Evolutionary conservation across 2,888 invertebrate genomes (phyloP), one percentile per base, ranked within the genome.

Genomic region (Agonopterix heracliana): DNA sequence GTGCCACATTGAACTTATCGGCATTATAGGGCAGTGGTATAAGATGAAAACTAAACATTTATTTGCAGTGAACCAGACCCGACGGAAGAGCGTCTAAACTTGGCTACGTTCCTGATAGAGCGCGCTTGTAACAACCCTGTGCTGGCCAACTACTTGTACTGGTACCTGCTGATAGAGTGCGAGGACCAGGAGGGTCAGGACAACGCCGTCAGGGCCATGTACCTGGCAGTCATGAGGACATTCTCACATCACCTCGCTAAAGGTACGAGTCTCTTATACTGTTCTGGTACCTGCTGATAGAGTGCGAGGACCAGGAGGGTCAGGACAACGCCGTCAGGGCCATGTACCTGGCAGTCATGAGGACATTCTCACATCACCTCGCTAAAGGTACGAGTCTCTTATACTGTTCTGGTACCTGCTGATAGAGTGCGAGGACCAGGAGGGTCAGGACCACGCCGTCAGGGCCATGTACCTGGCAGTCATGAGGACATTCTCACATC

Each of bases 381-480:
- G 91, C 92, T 38, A 91, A 89, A 81, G 92, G 95, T 89, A n/a
- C n/a, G n/a, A n/a, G n/a, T n/a, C n/a, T n/a, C n/a, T n/a, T n/a
- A n/a, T n/a, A n/a, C 93, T 99, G 62, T 99, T 96, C 86, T 99
- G 99, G 99, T 97, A 97, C 87, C 89, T 98, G 58, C 91, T 95
- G 52, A 96, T 98, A 54, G 99, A 99, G 84, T 96, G 97, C 76
- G 98, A 98, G 80, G 96, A 97, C 78, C 93, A 94, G 58, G 72
- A 91, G 86, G 93, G 93, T 61, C 95, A 95, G 74, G 95, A 96
- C 70, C 89, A 90, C 47, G 90, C 90, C 45, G 91, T 94, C 0
- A 86, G 93, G 44, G 92, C 93, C 63, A 97, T 98, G 96, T 98
- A 98, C 76, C 89, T 94, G 46, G 93, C 93, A 53, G 98, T 98